phyloP scores from a whole-genome alignment of 2,888 invertebrate species.

The Chymomyza fuscimana region DNA sequence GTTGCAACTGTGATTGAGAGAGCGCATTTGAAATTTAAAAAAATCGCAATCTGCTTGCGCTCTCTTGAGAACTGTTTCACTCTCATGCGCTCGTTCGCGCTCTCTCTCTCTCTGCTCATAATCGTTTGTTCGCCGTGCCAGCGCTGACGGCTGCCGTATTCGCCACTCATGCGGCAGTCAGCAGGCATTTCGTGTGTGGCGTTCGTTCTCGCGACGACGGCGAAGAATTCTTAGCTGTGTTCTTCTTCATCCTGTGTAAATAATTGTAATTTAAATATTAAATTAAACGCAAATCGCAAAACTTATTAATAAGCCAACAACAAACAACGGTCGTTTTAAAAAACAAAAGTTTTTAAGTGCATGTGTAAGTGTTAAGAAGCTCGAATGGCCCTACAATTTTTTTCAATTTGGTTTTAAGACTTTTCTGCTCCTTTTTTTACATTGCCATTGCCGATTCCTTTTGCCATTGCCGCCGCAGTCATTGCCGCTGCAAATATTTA shows the following conservation, averaged over 20 bases:
- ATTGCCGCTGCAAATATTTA: conserved; percentile 51
- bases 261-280: conserved; percentile 75
- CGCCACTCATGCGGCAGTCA: background rate
- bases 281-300: conserved; percentile 64
- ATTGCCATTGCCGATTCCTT: conserved; percentile 69
- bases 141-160: background rate
- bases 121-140: background rate
- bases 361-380: conserved; percentile 61
- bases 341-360: conserved; percentile 61
- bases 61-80: background rate
- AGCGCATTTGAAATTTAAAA: background rate
- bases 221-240: conserved; percentile 74
- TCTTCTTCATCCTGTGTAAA: conserved; percentile 77
- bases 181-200: background rate
- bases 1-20: too few species aligned
- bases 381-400: conserved; percentile 10
- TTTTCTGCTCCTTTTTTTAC: conserved; percentile 55
- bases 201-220: conserved; percentile 66
- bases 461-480: conserved; percentile 28
- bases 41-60: background rate
- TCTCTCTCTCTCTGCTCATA: conserved; percentile 1
- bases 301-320: conserved; percentile 49
- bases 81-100: background rate
- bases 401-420: conserved; percentile 1
- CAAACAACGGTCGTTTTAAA: conserved; percentile 48